Base-by-base conservation (phyloP, 2,888 invertebrate species). In the Deroplatys truncata region DNA sequence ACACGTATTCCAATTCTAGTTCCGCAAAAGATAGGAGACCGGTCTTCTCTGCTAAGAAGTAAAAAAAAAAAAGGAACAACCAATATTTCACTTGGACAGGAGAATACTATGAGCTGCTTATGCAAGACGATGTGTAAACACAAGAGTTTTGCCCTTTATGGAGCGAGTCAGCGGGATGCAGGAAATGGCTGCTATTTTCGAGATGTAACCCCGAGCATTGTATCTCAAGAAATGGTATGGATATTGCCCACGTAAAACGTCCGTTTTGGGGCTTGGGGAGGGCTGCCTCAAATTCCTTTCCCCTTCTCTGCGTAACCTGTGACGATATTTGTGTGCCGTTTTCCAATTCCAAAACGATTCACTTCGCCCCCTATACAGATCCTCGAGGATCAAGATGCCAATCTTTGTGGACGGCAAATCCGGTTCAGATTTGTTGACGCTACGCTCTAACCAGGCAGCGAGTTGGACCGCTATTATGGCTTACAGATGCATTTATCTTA, bases 211-310 rank as follows among this genome's bases (percentile, higher is more conserved):
- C 85, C 35, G 83, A 49, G 85, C 88, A 88, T 88, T 89, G 88
- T 83, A 84, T 88, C 82, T 86, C 28, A 82, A 82, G 84, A 83
- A 88, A 90, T 89, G 91, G 92, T 91, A 91, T 91, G 92, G 92
- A 92, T 92, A 92, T 92, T 91, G 92, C 91, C 91, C 91, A 91
- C 91, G 91, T 92, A 88, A 88, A 90, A 90, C 91, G 91, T 90
- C 91, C 91, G 91, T 91, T 90, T 90, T 90, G 91, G 91, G 91
- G 91, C 72, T 86, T 56, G 56, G 72, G 31, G 29, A 82, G n/a
- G 82, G 31, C 29, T 56, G 82, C 25, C 29, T 2, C 82, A 56
- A 82, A 31, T 87, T 87, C 35, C 25, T 31, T 28, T 85, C 49
- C n/a, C 28, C n/a, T 87, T 87, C 35, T 35, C 35, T 83, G n/a